A percentile compares a stretch with the other conserved stretches of the same genome.
Conservation (phyloP, 2,797 vertebrate genomes). For the Champsocephalus esox region DNA sequence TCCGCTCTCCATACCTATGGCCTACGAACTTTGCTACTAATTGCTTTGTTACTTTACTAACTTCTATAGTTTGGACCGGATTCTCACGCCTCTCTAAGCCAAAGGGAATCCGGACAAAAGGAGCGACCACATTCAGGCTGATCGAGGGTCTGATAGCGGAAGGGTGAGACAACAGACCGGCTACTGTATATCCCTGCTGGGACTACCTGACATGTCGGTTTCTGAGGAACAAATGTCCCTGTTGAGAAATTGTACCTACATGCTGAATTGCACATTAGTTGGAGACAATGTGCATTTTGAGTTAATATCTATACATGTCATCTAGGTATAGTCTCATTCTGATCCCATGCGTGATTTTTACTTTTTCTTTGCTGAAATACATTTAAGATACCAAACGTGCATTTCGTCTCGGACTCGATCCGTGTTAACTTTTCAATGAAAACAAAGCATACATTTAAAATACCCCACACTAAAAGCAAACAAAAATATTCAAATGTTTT, state of each 20-base stretch:
- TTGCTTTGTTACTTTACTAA: constrained; percentile 45
- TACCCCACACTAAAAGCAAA: background rate
- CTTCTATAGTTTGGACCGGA: constrained; percentile 31
- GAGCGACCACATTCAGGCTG: constrained; percentile 46
- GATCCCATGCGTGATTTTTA: background rate
- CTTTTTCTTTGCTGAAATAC: background rate
- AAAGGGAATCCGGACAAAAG: constrained; percentile 53
- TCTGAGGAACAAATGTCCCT: constrained; percentile 25
- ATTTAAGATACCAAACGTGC: background rate
- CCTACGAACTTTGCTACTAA: constrained; percentile 44
- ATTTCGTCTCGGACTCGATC: background rate
- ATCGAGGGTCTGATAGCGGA: constrained; percentile 48
- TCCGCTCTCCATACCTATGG: constrained; percentile 18
- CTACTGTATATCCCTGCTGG: constrained; percentile 63
- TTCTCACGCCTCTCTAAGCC: constrained; percentile 61
- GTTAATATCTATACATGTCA: constrained; percentile 21
- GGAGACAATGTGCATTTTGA: background rate
- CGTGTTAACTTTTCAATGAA: background rate
- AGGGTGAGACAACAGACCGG: constrained; percentile 52
- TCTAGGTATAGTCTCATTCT: background rate
- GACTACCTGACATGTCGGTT: constrained; percentile 43
- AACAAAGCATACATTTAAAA: background rate
- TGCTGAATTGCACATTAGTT: background rate
- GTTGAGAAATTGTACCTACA: background rate
- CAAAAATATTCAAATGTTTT: background rate